phyloP scores from a whole-genome alignment of 2,888 invertebrate species.

The Leptopilina syphax region DNA sequence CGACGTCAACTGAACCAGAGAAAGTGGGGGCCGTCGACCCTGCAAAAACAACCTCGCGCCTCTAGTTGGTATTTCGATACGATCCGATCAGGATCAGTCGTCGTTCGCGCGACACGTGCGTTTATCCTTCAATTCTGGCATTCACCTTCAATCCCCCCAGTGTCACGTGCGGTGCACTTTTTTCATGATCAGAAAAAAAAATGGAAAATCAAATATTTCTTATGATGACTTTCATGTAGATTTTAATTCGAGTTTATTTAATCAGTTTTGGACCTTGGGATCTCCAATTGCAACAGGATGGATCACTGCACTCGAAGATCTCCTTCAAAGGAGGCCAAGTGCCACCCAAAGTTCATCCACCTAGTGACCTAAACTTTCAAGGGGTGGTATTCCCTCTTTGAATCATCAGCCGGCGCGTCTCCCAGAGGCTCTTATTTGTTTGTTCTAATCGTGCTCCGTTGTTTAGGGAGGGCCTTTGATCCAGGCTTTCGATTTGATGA shows the following conservation, averaged over 20 bases:
- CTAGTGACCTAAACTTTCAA: slow-evolving; percentile 36
- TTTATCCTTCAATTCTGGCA: not conserved
- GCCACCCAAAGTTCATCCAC: slow-evolving; percentile 38
- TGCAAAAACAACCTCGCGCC: slow-evolving; percentile 37
- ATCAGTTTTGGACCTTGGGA: too few relatives aligned
- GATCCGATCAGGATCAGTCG: slow-evolving; percentile 15
- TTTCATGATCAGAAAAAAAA: too few relatives aligned
- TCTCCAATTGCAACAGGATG: not conserved
- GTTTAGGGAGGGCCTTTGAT: not conserved
- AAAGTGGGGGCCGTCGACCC: slow-evolving; percentile 41
- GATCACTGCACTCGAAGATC: slow-evolving; percentile 6
- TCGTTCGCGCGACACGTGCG: not conserved
- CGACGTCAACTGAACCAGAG: slow-evolving; percentile 36
- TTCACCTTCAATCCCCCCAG: not conserved
- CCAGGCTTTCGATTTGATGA: not conserved
- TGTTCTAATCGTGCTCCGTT: slow-evolving; percentile 18
- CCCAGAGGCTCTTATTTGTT: not conserved
- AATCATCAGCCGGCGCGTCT: slow-evolving; percentile 14
- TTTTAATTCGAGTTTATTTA: too few relatives aligned
- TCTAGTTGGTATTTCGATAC: slow-evolving; percentile 32
- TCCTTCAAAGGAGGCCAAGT: slow-evolving; percentile 17
- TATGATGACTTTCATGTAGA: too few relatives aligned
- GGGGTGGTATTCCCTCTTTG: not conserved
- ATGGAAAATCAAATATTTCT: too few relatives aligned
- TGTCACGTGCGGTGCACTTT: slow-evolving; percentile 12